Percentiles rank a stretch among this genome's conserved stretches.
phyloP scores from a whole-genome alignment of 2,113 vertebrate species.

The Zootoca vivipara region DNA sequence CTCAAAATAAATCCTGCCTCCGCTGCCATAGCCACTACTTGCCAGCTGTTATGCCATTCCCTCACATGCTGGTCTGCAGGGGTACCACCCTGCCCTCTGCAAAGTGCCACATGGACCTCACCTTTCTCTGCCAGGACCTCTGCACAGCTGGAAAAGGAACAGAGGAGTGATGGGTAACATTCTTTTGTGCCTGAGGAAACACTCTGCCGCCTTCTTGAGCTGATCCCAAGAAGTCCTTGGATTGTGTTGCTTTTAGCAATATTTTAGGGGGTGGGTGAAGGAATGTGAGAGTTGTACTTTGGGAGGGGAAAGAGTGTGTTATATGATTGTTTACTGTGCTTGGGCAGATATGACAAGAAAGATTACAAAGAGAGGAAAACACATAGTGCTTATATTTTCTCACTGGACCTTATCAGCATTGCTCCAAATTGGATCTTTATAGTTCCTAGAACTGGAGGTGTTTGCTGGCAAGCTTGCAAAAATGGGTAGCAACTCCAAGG shows the following conservation, averaged over 20 bases:
- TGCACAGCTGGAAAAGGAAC: conserved; percentile 75
- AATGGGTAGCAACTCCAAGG: too few relatives aligned
- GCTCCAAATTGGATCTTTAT: background rate
- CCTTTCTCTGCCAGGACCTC: conserved; percentile 84
- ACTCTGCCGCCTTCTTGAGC: background rate
- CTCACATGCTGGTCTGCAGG: conserved; percentile 86
- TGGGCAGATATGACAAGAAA: background rate
- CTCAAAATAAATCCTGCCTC: conserved; percentile 86
- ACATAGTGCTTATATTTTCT: background rate
- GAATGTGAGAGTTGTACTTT: background rate
- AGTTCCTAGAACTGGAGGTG: background rate
- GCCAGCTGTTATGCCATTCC: conserved; percentile 99
- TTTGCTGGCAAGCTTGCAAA: background rate
- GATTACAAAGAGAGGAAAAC: too few relatives aligned
- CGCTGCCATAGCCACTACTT: conserved; percentile 90
- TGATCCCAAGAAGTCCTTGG: background rate
- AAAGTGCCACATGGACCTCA: conserved; percentile 88
- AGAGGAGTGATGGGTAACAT: background rate
- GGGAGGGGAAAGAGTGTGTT: background rate
- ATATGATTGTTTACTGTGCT: background rate
- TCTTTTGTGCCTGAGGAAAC: background rate
- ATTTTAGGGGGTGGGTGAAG: background rate
- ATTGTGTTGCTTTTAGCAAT: background rate
- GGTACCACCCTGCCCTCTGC: conserved; percentile 94
- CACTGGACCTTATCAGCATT: background rate